phyloP scores from a whole-genome alignment of 2,113 vertebrate species.

The Anguilla japonica region DNA sequence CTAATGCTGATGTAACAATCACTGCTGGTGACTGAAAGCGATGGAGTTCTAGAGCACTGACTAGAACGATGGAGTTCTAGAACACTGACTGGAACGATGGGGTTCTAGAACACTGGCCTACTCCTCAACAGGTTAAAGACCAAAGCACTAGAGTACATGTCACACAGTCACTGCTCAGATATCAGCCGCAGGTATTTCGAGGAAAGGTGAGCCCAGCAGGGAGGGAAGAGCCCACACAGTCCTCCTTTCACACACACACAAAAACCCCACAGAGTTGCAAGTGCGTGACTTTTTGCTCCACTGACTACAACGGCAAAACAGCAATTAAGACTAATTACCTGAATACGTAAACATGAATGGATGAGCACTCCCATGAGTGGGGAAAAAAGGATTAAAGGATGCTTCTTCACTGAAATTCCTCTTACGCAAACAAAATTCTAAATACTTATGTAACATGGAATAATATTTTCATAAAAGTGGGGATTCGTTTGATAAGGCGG shows the following conservation, averaged over 20 bases:
- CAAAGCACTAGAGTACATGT: background rate
- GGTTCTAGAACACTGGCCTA: too few species aligned
- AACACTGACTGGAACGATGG: too few species aligned
- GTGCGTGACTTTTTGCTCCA: conserved; percentile 2
- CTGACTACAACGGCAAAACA: background rate
- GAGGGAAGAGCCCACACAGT: background rate
- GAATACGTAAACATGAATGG: background rate
- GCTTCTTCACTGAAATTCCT: background rate
- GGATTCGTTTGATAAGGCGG: background rate
- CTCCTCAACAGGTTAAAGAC: background rate
- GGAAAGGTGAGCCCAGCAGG: background rate
- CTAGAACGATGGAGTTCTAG: too few species aligned
- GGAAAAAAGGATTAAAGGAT: background rate
- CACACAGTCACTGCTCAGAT: background rate
- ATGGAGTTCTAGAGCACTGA: too few species aligned
- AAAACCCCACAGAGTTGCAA: background rate
- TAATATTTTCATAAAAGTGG: background rate
- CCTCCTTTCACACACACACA: background rate
- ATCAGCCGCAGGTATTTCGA: background rate
- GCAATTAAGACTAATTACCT: conserved; percentile 7
- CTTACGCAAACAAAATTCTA: background rate
- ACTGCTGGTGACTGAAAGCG: too few species aligned
- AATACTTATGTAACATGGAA: background rate
- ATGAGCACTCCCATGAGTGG: background rate
- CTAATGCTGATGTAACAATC: too few species aligned